Conservation (phyloP, 2,888 invertebrate species). For the Ophioninae sp. region DNA sequence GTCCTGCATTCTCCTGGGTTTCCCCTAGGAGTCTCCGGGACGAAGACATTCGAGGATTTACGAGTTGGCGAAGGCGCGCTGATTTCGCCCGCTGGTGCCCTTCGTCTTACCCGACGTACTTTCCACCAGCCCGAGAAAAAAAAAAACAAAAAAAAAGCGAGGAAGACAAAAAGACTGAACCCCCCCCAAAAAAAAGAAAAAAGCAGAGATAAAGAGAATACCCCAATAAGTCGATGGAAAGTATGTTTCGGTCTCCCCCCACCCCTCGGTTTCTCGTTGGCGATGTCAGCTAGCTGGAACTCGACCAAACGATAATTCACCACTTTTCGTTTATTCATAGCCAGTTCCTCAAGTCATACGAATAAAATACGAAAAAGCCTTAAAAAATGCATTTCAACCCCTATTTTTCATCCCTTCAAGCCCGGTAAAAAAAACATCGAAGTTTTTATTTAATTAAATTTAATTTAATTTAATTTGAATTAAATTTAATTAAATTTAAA, state of each 20-base stretch:
- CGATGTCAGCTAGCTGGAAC: constrained; percentile 62
- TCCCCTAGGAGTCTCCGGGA: constrained; percentile 49
- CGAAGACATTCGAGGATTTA: constrained; percentile 67
- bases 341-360: constrained; percentile 75
- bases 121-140: constrained; percentile 23
- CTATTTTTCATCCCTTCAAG: no score
- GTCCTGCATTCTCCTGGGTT: constrained; percentile 33
- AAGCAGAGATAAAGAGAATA: neutral
- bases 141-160: no score
- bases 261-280: neutral
- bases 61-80: constrained; percentile 65
- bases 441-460: no score
- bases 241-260: constrained; percentile 3
- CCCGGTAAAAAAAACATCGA: no score
- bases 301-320: constrained; percentile 74
- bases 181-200: no score
- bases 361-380: constrained; percentile 10
- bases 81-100: constrained; percentile 64
- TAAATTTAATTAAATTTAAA: no score
- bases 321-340: constrained; percentile 75
- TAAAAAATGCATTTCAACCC: neutral
- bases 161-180: neutral
- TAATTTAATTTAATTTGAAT: no score
- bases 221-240: constrained; percentile 35
- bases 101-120: constrained; percentile 30